Evolutionary conservation across 2,888 invertebrate genomes (phyloP).

Genomic region (Ypsolopha scabrella): DNA sequence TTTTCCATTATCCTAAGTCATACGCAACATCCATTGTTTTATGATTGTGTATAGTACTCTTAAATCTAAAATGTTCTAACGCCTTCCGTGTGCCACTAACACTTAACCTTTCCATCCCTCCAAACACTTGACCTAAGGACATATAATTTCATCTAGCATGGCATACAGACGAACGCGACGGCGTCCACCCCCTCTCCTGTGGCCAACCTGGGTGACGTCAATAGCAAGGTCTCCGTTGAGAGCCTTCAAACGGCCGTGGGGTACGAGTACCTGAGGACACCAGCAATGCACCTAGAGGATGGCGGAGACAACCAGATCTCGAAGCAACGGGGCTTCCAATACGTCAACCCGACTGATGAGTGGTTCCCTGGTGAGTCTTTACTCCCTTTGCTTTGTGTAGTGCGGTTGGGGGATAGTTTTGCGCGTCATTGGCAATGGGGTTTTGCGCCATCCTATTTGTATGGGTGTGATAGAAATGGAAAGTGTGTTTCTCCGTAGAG

Average conservation of each 20-base stretch:
- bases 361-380: slow-evolving; percentile 82
- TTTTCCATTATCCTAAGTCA: too few species aligned
- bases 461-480: too few species aligned
- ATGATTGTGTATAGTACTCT: too few species aligned
- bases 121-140: slow-evolving; percentile 26
- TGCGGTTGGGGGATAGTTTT: not conserved
- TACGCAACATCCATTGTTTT: too few species aligned
- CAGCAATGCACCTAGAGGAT: slow-evolving; percentile 75
- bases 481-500: too few species aligned
- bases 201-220: slow-evolving; percentile 83
- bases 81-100: too few species aligned
- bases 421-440: not conserved
- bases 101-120: slow-evolving; percentile 24
- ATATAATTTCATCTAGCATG: slow-evolving; percentile 74
- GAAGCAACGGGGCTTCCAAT: slow-evolving; percentile 86
- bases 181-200: slow-evolving; percentile 85
- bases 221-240: slow-evolving; percentile 77
- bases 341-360: slow-evolving; percentile 86
- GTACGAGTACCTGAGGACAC: slow-evolving; percentile 84
- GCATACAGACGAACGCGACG: slow-evolving; percentile 88
- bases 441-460: not conserved
- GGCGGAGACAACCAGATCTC: slow-evolving; percentile 78
- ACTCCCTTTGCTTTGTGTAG: not conserved
- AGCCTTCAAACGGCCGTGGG: slow-evolving; percentile 84
- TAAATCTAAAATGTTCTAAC: too few species aligned